phyloP scores from a whole-genome alignment of 2,888 invertebrate species.

The Drosophila picticornis region DNA sequence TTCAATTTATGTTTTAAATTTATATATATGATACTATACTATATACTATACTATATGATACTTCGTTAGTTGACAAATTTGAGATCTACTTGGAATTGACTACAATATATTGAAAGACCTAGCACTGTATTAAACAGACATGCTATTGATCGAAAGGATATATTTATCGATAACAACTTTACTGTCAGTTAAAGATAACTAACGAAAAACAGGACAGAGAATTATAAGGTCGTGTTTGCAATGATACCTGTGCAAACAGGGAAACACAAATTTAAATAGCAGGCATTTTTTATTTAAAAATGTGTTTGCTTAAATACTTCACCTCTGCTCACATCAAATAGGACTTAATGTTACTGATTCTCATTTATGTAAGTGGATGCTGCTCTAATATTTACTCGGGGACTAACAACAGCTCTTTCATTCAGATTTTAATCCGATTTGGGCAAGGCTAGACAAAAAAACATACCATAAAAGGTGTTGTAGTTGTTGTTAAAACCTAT shows the following conservation, averaged over 20 bases:
- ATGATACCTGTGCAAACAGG: not conserved
- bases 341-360: not conserved
- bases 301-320: not conserved
- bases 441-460: constrained; percentile 11
- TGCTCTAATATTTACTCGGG: constrained; percentile 8
- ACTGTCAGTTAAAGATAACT: not conserved
- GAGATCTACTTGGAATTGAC: not conserved
- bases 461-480: constrained; percentile 27
- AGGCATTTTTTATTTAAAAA: not conserved
- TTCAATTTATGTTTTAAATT: not conserved
- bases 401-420: constrained; percentile 9
- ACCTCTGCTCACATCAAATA: not conserved
- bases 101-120: not conserved
- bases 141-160: not conserved
- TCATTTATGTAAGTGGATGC: constrained; percentile 1
- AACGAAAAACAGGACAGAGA: too few relatives aligned
- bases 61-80: not conserved
- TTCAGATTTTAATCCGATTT: constrained; percentile 49
- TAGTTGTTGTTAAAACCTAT: constrained; percentile 6
- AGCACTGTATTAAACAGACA: too few relatives aligned
- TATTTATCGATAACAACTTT: not conserved
- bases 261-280: not conserved
- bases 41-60: too few relatives aligned
- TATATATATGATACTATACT: too few relatives aligned
- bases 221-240: not conserved